phyloP scores from a whole-genome alignment of 1,140 invertebrate species.

The Semibalanus balanoides region DNA sequence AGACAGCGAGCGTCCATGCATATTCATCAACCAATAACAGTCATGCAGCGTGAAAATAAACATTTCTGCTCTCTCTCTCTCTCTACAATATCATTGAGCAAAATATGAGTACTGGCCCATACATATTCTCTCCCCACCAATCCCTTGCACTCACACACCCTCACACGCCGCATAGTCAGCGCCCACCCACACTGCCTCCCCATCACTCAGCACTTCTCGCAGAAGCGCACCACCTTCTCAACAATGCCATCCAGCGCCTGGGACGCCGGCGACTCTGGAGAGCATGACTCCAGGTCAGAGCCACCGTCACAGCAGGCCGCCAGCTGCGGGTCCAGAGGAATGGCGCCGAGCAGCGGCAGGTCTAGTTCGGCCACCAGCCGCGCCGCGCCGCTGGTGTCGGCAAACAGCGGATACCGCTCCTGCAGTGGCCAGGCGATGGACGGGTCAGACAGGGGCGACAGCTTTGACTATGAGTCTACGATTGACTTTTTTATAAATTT shows the following conservation, averaged over 20 bases:
- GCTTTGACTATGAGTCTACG: not conserved
- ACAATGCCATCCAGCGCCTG: conserved; percentile 13
- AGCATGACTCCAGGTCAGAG: conserved; percentile 28
- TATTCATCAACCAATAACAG: no score
- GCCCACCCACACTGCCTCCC: no score
- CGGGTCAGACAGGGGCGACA: no score
- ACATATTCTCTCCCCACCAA: no score
- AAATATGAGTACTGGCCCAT: no score
- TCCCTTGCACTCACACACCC: no score
- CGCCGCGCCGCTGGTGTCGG: conserved; percentile 19
- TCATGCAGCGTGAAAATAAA: no score
- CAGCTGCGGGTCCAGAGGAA: conserved; percentile 26
- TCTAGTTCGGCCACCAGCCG: conserved; percentile 23
- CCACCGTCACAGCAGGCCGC: conserved; percentile 32
- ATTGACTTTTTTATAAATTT: not conserved
- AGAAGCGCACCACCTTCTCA: not conserved
- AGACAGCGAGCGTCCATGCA: no score
- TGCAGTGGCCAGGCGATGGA: no score
- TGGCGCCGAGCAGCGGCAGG: conserved; percentile 24
- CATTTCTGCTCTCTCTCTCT: no score
- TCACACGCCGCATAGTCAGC: no score
- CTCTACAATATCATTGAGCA: no score
- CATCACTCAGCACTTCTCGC: not conserved
- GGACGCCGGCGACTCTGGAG: conserved; percentile 30
- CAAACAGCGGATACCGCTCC: not conserved